phyloP scores from a whole-genome alignment of 2,797 vertebrate species.

The Squalus acanthias region DNA sequence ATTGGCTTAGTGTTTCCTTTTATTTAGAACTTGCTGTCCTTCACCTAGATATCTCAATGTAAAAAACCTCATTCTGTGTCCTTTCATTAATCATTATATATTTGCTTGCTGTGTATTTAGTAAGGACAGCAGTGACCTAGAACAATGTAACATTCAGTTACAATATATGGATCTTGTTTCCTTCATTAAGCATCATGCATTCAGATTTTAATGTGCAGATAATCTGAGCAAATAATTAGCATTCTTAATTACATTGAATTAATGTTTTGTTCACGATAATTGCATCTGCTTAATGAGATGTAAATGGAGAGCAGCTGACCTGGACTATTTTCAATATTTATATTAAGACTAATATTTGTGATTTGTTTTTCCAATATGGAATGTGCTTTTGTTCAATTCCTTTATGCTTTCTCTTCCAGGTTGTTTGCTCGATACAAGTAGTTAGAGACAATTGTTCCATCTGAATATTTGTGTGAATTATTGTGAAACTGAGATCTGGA shows the following conservation, averaged over 20 bases:
- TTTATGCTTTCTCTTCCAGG: not conserved
- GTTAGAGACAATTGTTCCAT: not conserved
- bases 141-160: not conserved
- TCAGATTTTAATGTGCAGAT: not conserved
- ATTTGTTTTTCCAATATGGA: not conserved
- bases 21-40: not conserved
- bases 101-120: not conserved
- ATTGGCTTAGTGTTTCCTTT: not conserved
- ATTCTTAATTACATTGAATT: not conserved
- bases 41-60: not conserved
- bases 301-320: not conserved
- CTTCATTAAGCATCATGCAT: not conserved
- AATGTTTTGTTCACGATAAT: not conserved
- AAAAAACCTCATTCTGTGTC: not conserved
- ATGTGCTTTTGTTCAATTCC: not conserved
- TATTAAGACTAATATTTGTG: not conserved
- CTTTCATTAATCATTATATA: not conserved
- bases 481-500: not conserved
- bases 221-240: not conserved
- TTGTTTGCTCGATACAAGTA: not conserved
- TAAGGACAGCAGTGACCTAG: not conserved
- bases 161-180: not conserved
- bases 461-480: not conserved
- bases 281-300: not conserved
- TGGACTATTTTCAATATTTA: not conserved